A percentile compares a stretch with the other conserved stretches of the same genome.
phyloP scores from a whole-genome alignment of 2,888 invertebrate genomes.

The Sympetrum striolatum region DNA sequence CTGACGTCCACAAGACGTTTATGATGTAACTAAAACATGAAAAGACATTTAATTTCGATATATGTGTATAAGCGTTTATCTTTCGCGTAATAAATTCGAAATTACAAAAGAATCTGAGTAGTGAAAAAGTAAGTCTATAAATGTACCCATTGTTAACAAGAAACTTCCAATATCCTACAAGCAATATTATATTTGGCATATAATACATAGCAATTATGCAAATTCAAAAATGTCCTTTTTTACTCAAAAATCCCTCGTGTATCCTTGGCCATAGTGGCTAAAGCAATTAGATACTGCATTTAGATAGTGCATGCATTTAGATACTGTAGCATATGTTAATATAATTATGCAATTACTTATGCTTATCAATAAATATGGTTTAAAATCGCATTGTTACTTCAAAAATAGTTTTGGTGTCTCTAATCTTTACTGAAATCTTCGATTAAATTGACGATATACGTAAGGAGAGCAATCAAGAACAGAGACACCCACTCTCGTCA shows the following conservation, averaged over 20 bases:
- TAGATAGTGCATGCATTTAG: background rate
- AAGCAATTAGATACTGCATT: no score
- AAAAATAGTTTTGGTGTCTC: background rate
- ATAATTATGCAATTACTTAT: background rate
- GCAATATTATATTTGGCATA: conserved; percentile 34
- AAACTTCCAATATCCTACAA: conserved; percentile 6
- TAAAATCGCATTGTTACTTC: background rate
- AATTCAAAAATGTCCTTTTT: conserved; percentile 30
- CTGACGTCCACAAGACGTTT: background rate
- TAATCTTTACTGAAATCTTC: background rate
- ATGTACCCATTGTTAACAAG: conserved; percentile 26
- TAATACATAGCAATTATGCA: conserved; percentile 41
- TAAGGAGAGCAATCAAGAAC: no score
- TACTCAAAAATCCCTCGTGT: conserved; percentile 5
- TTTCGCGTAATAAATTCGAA: conserved; percentile 15
- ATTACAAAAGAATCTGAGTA: background rate
- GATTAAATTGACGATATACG: no score
- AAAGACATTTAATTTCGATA: conserved; percentile 7
- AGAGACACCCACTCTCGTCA: no score
- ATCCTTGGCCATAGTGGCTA: background rate
- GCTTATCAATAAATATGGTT: background rate
- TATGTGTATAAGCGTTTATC: background rate
- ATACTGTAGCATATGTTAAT: conserved; percentile 10
- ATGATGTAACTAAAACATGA: background rate
- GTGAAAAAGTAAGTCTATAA: background rate